Evolutionary conservation across 2,888 invertebrate species (phyloP).

Genomic region (Athalia cordata): DNA sequence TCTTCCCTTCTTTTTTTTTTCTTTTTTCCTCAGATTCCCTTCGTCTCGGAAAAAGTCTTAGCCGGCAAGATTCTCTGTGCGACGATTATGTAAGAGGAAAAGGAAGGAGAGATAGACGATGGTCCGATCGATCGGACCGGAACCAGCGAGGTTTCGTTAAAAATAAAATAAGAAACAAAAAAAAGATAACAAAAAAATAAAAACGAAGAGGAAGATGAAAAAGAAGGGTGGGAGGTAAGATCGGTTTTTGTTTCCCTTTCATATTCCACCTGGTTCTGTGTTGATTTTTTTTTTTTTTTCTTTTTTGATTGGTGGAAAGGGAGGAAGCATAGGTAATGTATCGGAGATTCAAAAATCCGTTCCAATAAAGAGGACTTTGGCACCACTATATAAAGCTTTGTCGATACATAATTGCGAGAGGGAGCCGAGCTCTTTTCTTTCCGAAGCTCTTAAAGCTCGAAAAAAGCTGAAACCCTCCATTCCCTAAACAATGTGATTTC

Average conservation of each 20-base stretch:
- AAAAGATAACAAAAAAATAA: neutral
- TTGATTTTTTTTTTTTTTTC: neutral
- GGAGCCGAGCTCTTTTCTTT: neutral
- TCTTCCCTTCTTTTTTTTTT: slow-evolving; percentile 22
- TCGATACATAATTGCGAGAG: slow-evolving; percentile 1
- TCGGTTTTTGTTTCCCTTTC: neutral
- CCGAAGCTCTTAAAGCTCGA: neutral
- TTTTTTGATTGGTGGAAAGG: neutral
- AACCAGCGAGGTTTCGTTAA: neutral
- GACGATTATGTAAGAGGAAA: slow-evolving; percentile 5
- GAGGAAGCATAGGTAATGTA: neutral
- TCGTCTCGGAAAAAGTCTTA: slow-evolving; percentile 6
- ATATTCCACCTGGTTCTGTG: neutral
- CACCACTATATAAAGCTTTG: no score
- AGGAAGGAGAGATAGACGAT: slow-evolving; percentile 31
- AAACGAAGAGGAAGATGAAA: neutral
- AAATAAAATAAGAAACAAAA: no score
- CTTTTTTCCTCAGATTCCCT: neutral
- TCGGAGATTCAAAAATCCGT: neutral
- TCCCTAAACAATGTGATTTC: slow-evolving; percentile 16
- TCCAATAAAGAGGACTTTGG: neutral
- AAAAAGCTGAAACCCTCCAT: neutral
- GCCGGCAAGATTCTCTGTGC: neutral
- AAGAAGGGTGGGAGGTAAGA: slow-evolving; percentile 2
- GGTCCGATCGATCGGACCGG: slow-evolving; percentile 43